Evolutionary conservation across 2,113 vertebrate species (phyloP).

Genomic region (Galeopterus variegatus): DNA sequence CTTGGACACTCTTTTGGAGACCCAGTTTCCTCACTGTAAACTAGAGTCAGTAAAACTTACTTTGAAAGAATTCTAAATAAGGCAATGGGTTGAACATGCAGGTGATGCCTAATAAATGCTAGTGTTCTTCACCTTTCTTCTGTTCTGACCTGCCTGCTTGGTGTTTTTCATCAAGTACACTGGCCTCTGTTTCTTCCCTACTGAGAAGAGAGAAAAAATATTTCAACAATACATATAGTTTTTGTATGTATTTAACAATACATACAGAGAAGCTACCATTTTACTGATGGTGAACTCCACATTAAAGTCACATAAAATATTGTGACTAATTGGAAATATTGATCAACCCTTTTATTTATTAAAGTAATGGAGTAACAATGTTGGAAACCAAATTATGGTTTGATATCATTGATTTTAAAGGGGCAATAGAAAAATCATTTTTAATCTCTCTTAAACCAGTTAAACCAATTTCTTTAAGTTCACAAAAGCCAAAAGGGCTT

Average conservation of each 20-base stretch:
- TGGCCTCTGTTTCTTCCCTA: neutral
- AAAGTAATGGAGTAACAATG: neutral
- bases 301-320: neutral
- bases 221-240: neutral
- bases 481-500: slow-evolving; percentile 12
- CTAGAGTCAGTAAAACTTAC: neutral
- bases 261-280: neutral
- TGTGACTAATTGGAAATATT: neutral
- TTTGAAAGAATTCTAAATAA: neutral
- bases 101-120: neutral
- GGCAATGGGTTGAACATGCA: neutral
- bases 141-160: neutral
- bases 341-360: slow-evolving; percentile 18
- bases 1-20: neutral
- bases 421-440: slow-evolving; percentile 37
- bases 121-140: neutral
- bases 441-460: slow-evolving; percentile 45
- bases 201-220: neutral
- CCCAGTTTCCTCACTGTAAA: neutral
- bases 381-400: slow-evolving; percentile 27
- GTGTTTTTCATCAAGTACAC: neutral
- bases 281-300: neutral
- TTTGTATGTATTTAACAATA: neutral
- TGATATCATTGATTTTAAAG: slow-evolving; percentile 33
- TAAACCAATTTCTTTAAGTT: slow-evolving; percentile 51